These are phyloP conservation scores for Agonopterix arenella DNA, from an alignment of 2,888 invertebrate species.

Conservation along the genomic window DNA sequence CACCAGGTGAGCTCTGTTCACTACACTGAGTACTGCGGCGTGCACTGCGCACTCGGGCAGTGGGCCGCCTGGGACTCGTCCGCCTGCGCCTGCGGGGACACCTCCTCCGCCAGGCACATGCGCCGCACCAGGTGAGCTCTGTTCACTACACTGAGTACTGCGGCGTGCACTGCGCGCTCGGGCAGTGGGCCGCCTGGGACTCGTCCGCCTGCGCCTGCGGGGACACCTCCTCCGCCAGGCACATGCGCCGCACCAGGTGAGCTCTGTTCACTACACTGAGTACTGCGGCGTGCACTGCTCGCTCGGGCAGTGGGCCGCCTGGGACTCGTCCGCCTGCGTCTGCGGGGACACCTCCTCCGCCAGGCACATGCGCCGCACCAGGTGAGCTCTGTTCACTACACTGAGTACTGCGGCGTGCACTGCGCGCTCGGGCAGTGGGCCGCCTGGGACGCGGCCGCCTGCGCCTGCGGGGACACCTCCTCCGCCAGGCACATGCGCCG, in stretches of 20 bases:
- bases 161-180: constrained; percentile 81
- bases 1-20: constrained; percentile 35
- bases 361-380: constrained; percentile 59
- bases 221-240: constrained; percentile 44
- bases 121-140: constrained; percentile 48
- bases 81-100: constrained; percentile 74
- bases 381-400: constrained; percentile 24
- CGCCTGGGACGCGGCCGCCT: constrained; percentile 77
- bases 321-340: constrained; percentile 77
- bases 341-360: constrained; percentile 64
- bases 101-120: constrained; percentile 53
- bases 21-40: constrained; percentile 58
- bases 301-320: constrained; percentile 78
- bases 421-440: constrained; percentile 81
- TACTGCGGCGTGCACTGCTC: constrained; percentile 81
- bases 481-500: constrained; percentile 58
- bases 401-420: constrained; percentile 75
- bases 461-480: constrained; percentile 68
- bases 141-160: too few relatives aligned
- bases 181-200: constrained; percentile 80
- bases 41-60: constrained; percentile 80
- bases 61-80: constrained; percentile 80
- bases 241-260: constrained; percentile 63
- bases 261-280: too few relatives aligned
- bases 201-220: constrained; percentile 75